Evolutionary conservation across 2,797 vertebrate genomes (phyloP).

Genomic region (Schizothorax lantsangensis): DNA sequence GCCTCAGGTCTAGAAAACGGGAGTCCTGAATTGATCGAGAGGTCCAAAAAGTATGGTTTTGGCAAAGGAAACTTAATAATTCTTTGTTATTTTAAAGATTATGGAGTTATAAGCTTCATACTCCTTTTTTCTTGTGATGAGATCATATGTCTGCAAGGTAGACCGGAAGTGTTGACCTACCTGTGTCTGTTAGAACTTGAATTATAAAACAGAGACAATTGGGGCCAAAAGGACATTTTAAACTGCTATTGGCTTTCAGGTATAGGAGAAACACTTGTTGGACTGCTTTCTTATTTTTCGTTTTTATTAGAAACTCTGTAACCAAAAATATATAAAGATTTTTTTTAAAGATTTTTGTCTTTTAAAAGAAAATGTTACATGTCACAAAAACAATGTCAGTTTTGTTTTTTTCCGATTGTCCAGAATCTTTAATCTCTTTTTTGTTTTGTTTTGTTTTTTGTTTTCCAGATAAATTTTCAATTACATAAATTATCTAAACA

Average conservation of each 20-base stretch:
- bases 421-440: neutral
- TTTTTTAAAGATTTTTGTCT: neutral
- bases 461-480: conserved; percentile 5
- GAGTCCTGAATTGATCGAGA: conserved; percentile 1
- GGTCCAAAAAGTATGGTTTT: conserved; percentile 2
- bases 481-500: conserved; percentile 29
- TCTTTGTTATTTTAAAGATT: conserved; percentile 17
- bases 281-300: conserved; percentile 43
- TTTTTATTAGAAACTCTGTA: conserved; percentile 56
- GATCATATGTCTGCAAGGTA: conserved; percentile 64
- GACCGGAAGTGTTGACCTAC: conserved; percentile 48
- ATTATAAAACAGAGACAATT: conserved; percentile 59
- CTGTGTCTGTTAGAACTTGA: conserved; percentile 54
- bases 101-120: conserved; percentile 31
- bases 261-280: conserved; percentile 33
- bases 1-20: conserved; percentile 23
- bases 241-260: conserved; percentile 53
- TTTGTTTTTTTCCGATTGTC: neutral
- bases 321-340: conserved; percentile 50
- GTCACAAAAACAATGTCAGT: neutral
- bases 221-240: conserved; percentile 54
- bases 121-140: conserved; percentile 23
- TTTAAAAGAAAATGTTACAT: conserved; percentile 11
- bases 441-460: neutral
- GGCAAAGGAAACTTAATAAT: conserved; percentile 6